Evolutionary conservation across 2,113 vertebrate genomes (phyloP), one percentile per base, ranked within the genome.

Genomic region (Actenoides hombroni): DNA sequence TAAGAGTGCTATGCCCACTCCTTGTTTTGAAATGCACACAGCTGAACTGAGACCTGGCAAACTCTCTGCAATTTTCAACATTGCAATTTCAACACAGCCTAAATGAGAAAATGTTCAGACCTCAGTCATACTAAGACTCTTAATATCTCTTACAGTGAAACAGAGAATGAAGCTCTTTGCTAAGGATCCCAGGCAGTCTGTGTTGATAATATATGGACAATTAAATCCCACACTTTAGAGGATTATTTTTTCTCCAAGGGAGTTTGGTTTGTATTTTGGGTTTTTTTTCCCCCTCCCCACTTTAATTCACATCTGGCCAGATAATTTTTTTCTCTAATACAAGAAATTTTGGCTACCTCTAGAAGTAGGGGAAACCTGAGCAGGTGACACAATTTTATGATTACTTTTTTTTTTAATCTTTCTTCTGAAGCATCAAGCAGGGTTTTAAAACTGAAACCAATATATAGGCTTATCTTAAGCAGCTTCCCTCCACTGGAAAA

Each of bases 1-100:
- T 8, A 11, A n/a, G 15, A 31, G 35, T 12, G 23, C 8, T 2
- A 1, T 11, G 35, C 11, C 42, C 11, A 3, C 8, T 46, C 37
- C 10, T 1, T 61, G 12, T 48, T 80, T 65, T 19, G 44, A 65
- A 83, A 35, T 28, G 23, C 11, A 39, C 3, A 8, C 20, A 26
- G 23, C 6, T 73, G 53, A 80, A 56, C 20, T 11, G 29, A 64
- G 19, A 60, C 5, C 9, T 40, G 14, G 39, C 11, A 51, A 83
- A 60, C 13, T 37, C 39, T 48, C 28, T 48, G 26, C 19, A 37
- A 33, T 33, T 57, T 57, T 57, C 9, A 7, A 8, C 20, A 48
- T 56, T 56, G 19, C 15, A 35, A 57, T 79, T 92, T 83, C 40
- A 64, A 4, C 4, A 25, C 18, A 68, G 23, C 5, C 63, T 40